These are phyloP conservation scores for Oceanodroma leucorhoa DNA, from an alignment of 2,797 vertebrate genomes.

Conservation along the genomic window DNA sequence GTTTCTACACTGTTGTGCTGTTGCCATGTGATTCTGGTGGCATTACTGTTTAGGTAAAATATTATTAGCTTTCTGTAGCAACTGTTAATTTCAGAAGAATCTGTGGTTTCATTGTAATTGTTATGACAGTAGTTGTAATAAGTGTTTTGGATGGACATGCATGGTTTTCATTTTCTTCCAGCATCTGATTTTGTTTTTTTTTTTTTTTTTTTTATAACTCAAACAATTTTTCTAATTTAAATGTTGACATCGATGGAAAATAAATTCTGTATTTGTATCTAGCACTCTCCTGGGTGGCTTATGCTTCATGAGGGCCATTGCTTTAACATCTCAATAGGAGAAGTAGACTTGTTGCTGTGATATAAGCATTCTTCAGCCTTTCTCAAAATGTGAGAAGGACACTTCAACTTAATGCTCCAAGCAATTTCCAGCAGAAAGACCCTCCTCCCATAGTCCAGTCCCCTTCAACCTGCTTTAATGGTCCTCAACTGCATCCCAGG, in stretches of 20 bases:
- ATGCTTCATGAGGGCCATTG: neutral
- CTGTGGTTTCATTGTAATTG: neutral
- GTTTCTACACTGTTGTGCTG: neutral
- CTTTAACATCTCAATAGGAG: neutral
- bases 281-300: neutral
- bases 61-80: constrained; percentile 1
- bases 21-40: constrained; percentile 8
- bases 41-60: neutral
- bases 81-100: constrained; percentile 11
- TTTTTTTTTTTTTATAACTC: neutral
- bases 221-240: neutral
- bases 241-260: neutral
- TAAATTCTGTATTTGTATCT: neutral
- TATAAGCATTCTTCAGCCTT: neutral
- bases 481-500: neutral
- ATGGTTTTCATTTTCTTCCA: constrained; percentile 2
- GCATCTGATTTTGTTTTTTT: neutral
- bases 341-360: neutral
- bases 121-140: neutral
- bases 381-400: neutral
- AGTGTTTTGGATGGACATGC: neutral
- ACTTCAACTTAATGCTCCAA: neutral
- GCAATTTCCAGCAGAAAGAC: neutral
- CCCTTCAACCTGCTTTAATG: neutral
- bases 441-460: neutral